Base-by-base conservation (phyloP, 1,140 invertebrate genomes). In the Platyscapa corneri region DNA sequence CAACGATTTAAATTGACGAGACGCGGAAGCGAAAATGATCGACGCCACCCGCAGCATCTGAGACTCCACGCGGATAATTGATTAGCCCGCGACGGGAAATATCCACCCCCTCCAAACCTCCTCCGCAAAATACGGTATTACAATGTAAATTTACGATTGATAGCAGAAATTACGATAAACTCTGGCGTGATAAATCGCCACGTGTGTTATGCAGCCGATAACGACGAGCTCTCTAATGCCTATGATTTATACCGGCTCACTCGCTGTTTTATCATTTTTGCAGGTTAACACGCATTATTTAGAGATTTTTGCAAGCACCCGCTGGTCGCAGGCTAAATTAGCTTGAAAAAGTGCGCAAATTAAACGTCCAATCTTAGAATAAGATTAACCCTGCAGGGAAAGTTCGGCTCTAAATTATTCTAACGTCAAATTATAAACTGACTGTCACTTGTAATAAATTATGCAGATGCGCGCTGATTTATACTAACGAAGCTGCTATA, bases 21-120 rank as follows among this genome's bases (percentile, higher is more conserved):
- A 53, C 32, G 39, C 80, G 80, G 67, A 56, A 82, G n/a, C 39
- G 39, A 34, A 83, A 60, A 75, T 75, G 64, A 83, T 76, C 37
- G 81, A 75, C 53, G 81, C 72, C 81, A 83, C 81, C 72, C 64
- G 81, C 76, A 53, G 53, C 20, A 49, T 16, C 27, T 37, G 30
- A 49, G 27, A 75, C 49, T 75, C 74, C 39, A 20, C 37, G 23
- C 53, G 30, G 30, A 39, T 6, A 49, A 81, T 7, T 14, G 79
- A 81, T 67, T 49, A 46, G 27, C 1, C 12, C n/a, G 14, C 27
- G 34, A n/a, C 42, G 60, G 60, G 77, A 64, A 79, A 67, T 46
- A 81, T 72, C 37, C n/a, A n/a, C n/a, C n/a, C n/a, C n/a, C n/a
- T n/a, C n/a, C n/a, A n/a, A n/a, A 65, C 37, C 53, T 12, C 78